Conservation (phyloP, 2,113 vertebrate genomes). For the Acanthochromis polyacanthus region DNA sequence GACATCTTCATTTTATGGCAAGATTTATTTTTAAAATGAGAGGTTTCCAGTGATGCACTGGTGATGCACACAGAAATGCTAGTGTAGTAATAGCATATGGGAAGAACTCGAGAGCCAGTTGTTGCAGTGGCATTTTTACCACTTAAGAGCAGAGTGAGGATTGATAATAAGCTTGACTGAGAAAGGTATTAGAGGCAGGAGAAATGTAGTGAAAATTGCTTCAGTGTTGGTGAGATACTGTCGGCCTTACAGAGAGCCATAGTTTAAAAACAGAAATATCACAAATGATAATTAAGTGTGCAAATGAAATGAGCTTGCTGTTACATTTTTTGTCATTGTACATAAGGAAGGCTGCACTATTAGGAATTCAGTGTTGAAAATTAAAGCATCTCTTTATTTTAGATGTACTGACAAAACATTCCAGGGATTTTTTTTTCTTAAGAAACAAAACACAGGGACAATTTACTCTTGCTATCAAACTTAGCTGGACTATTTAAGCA, state of each 20-base stretch:
- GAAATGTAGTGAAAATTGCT: not conserved
- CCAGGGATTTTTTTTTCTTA: not conserved
- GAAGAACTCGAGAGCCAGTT: not conserved
- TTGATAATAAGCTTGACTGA: not conserved
- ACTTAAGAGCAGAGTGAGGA: not conserved
- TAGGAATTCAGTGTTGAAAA: not conserved
- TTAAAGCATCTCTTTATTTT: slow-evolving; percentile 25
- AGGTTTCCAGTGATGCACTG: slow-evolving; percentile 9
- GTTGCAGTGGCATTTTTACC: slow-evolving; percentile 6
- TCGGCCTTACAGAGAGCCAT: not conserved
- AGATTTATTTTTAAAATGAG: slow-evolving; percentile 58
- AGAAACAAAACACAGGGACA: not conserved
- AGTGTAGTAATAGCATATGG: not conserved
- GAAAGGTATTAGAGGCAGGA: not conserved
- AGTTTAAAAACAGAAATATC: not conserved
- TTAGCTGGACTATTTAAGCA: slow-evolving; percentile 15
- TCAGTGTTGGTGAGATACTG: slow-evolving; percentile 11
- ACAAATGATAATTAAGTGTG: not conserved
- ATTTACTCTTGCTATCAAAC: not conserved
- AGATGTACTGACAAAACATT: slow-evolving; percentile 15
- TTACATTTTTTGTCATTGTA: not conserved
- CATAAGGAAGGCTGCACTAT: not conserved
- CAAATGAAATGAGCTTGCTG: not conserved
- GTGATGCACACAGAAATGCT: slow-evolving; percentile 22
- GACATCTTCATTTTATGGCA: slow-evolving; percentile 44